Conservation (phyloP, 1,140 invertebrate species). For the Portunus trituberculatus region DNA sequence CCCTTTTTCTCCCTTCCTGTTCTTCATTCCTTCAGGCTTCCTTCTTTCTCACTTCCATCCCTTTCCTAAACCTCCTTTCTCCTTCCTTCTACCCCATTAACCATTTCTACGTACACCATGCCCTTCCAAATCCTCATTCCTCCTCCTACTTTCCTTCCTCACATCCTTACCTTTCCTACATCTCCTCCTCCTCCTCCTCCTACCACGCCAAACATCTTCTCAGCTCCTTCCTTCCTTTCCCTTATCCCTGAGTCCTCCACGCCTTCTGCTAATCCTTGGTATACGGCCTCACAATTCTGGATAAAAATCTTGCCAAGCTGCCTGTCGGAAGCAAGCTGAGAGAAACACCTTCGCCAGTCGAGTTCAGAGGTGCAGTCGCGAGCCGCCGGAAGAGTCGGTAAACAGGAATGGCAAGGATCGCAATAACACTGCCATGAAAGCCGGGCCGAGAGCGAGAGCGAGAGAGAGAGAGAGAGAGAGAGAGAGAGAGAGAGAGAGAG, state of each 20-base stretch:
- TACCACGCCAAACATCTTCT: neutral
- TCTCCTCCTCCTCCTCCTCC: neutral
- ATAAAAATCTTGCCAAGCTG: slow-evolving; percentile 2
- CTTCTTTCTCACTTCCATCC: neutral
- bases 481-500: slow-evolving; percentile 22
- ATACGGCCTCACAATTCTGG: neutral
- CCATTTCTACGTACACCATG: neutral
- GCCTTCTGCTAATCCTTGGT: neutral
- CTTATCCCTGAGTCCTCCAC: neutral
- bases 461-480: slow-evolving; percentile 11
- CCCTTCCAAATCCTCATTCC: neutral
- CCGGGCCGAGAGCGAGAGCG: neutral
- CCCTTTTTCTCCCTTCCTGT: neutral
- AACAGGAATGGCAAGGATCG: neutral
- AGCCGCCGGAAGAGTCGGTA: neutral
- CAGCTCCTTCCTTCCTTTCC: neutral
- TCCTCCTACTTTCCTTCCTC: neutral
- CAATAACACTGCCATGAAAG: neutral
- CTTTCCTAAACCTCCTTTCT: neutral
- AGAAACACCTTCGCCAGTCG: neutral
- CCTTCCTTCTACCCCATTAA: neutral
- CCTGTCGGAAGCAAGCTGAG: neutral
- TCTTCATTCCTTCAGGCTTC: neutral
- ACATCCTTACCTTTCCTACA: neutral
- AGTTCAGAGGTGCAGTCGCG: neutral